phyloP scores from a whole-genome alignment of 2,113 vertebrate genomes.

The Clarias macrocephalus region DNA sequence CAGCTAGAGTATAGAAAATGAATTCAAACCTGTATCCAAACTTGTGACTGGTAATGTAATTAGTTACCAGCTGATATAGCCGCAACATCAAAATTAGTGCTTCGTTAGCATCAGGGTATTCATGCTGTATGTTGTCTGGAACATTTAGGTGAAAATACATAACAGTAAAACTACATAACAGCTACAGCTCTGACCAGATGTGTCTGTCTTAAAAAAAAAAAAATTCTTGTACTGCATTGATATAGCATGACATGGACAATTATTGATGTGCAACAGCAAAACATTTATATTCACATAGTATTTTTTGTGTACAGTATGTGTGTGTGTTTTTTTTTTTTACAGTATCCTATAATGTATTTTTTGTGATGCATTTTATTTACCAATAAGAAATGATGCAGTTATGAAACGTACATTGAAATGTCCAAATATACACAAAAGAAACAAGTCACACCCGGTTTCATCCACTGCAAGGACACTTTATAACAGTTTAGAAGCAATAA shows the following conservation, averaged over 20 bases:
- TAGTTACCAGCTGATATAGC: neutral
- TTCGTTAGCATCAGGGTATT: neutral
- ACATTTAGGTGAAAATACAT: neutral
- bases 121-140: neutral
- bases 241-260: neutral
- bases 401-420: neutral
- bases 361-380: neutral
- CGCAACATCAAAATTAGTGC: neutral
- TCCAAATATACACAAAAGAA: neutral
- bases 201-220: neutral
- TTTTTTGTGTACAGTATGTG: neutral
- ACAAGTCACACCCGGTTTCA: conserved; percentile 32
- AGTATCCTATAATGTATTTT: neutral
- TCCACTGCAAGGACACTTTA: conserved; percentile 75
- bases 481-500: conserved; percentile 77
- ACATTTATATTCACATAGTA: neutral
- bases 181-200: neutral
- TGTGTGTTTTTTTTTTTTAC: neutral
- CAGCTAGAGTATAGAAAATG: too few species aligned
- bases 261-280: too few species aligned
- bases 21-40: too few species aligned
- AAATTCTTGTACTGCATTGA: neutral
- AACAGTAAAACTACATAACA: neutral
- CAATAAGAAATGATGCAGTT: neutral
- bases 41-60: neutral